Percentiles rank a stretch among this genome's conserved stretches.
Evolutionary conservation across 2,797 vertebrate genomes (phyloP).

Genomic region (Arrhamphus sclerolepis): DNA sequence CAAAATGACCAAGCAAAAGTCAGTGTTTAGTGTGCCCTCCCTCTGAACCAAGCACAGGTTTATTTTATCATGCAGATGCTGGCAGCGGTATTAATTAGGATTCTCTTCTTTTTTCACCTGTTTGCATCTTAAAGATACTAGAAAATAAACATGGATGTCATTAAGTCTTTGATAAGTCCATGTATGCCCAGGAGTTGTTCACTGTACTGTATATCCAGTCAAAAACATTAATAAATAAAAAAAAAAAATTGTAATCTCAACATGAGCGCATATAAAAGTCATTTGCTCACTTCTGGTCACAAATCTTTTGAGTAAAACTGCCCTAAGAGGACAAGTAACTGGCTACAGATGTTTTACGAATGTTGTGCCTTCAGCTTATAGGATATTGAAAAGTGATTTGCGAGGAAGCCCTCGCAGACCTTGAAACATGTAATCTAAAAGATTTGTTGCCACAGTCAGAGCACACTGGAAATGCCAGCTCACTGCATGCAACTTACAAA

Average conservation of each 20-base stretch:
- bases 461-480: constrained; percentile 34
- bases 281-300: constrained; percentile 61
- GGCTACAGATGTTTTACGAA: constrained; percentile 69
- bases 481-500: constrained; percentile 30
- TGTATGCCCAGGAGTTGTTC: too few species aligned
- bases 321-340: constrained; percentile 64
- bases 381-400: constrained; percentile 75
- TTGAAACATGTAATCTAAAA: constrained; percentile 62
- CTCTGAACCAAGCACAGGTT: too few species aligned
- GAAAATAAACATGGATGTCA: too few species aligned
- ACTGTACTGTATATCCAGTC: constrained; percentile 31
- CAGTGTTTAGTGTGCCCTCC: too few species aligned
- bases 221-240: too few species aligned
- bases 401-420: constrained; percentile 45
- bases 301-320: constrained; percentile 67
- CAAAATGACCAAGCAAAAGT: too few species aligned
- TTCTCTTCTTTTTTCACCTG: too few species aligned
- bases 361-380: constrained; percentile 61
- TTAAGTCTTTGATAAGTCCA: too few species aligned
- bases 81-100: too few species aligned
- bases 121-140: too few species aligned
- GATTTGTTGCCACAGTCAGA: constrained; percentile 45
- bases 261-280: constrained; percentile 64
- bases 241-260: constrained; percentile 41
- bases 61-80: too few species aligned